A percentile compares a stretch with the other conserved stretches of the same genome.
Evolutionary conservation across 2,888 invertebrate species (phyloP).

Genomic region (Heterodera filipjevi): DNA sequence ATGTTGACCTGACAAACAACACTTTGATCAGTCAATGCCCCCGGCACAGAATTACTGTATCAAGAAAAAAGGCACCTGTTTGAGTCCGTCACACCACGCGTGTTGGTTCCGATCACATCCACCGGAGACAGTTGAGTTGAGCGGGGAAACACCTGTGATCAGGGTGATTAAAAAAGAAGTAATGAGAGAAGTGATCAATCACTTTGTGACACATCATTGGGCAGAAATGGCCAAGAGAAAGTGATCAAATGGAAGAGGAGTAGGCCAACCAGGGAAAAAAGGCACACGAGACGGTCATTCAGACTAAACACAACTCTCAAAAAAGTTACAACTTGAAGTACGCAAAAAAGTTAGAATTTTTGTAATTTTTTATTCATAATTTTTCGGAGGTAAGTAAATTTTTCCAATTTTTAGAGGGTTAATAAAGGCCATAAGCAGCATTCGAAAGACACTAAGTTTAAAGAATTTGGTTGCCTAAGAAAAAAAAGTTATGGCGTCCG

Average conservation of each 20-base stretch:
- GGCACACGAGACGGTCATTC: background rate
- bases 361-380: no score
- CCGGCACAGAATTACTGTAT: no score
- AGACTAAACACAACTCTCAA: background rate
- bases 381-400: no score
- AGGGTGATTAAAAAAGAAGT: background rate
- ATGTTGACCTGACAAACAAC: background rate
- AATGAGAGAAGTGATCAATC: background rate
- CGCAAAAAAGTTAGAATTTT: no score
- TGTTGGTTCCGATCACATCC: background rate
- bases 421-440: no score
- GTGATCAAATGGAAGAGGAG: constrained; percentile 32
- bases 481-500: no score
- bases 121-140: background rate
- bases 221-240: constrained; percentile 52
- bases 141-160: background rate
- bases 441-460: no score
- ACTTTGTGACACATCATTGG: constrained; percentile 26
- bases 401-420: no score
- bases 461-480: no score
- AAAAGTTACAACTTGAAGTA: background rate
- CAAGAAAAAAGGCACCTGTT: background rate
- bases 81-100: constrained; percentile 7
- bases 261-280: background rate
- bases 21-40: no score